phyloP scores from a whole-genome alignment of 23 tunicate genomes.

The Ciona savignyi region DNA sequence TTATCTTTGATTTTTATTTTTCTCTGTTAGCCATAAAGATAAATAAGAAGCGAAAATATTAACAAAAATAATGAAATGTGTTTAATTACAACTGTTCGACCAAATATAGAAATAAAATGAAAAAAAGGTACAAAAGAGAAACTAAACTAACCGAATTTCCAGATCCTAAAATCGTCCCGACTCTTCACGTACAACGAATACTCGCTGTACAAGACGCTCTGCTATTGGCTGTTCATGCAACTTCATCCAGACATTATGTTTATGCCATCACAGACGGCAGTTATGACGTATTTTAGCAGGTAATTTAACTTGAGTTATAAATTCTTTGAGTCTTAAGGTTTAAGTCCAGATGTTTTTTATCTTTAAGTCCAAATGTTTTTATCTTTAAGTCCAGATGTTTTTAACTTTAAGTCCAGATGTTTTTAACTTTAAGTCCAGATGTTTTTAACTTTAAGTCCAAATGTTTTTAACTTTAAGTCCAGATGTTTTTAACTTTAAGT shows the following conservation, averaged over 20 bases:
- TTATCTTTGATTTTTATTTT: background rate
- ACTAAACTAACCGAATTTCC: too few relatives aligned
- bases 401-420: too few relatives aligned
- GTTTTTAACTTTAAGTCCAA: too few relatives aligned
- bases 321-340: background rate
- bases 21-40: background rate
- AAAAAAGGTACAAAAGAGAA: too few relatives aligned
- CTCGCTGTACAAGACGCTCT: constrained; percentile 41
- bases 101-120: too few relatives aligned
- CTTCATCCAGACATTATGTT: constrained; percentile 36
- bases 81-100: too few relatives aligned
- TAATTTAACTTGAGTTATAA: background rate
- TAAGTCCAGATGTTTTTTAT: background rate
- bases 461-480: too few relatives aligned
- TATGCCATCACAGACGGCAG: constrained; percentile 39
- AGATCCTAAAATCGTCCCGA: constrained; percentile 50
- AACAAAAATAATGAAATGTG: too few relatives aligned
- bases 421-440: too few relatives aligned
- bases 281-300: constrained; percentile 59
- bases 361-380: background rate
- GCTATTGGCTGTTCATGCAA: constrained; percentile 47
- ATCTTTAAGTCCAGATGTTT: too few relatives aligned
- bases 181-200: constrained; percentile 53
- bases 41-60: too few relatives aligned
- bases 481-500: too few relatives aligned